phyloP scores from a whole-genome alignment of 2,113 vertebrate genomes.

The Tyrannus savana region DNA sequence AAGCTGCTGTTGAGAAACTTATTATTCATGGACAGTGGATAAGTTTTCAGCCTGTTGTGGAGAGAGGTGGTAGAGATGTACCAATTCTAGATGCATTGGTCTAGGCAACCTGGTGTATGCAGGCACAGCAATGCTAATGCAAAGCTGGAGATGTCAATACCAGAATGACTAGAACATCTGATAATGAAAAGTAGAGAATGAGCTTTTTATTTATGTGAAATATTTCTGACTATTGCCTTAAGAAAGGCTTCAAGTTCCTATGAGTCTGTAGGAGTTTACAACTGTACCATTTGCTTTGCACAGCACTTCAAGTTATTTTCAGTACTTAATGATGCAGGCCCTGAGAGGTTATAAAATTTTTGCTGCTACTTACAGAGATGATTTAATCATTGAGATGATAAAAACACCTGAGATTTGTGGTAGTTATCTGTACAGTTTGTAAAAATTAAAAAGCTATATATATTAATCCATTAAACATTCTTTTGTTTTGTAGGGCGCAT shows the following conservation, averaged over 20 bases:
- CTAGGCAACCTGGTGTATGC: background rate
- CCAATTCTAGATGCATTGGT: background rate
- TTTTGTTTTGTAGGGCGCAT: background rate
- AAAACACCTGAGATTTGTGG: conserved; percentile 34
- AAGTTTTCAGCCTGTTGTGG: conserved; percentile 7
- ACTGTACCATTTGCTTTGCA: conserved; percentile 15
- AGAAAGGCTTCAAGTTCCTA: background rate
- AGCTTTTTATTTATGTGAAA: background rate
- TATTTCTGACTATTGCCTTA: background rate
- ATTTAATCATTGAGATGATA: conserved; percentile 18
- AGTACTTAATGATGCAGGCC: conserved; percentile 54
- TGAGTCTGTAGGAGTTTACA: conserved; percentile 38
- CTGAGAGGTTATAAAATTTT: conserved; percentile 48
- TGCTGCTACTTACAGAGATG: conserved; percentile 47
- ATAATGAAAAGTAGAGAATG: background rate
- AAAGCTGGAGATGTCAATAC: background rate
- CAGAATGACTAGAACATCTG: background rate
- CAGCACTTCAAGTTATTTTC: conserved; percentile 47
- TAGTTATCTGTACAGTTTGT: conserved; percentile 5
- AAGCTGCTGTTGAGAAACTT: conserved; percentile 53
- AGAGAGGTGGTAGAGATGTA: background rate
- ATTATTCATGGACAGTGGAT: background rate
- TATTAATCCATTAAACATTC: background rate
- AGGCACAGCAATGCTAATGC: background rate
- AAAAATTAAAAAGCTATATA: conserved; percentile 13